phyloP scores from a whole-genome alignment of 2,797 vertebrate genomes.

The Australoheros facetus region DNA sequence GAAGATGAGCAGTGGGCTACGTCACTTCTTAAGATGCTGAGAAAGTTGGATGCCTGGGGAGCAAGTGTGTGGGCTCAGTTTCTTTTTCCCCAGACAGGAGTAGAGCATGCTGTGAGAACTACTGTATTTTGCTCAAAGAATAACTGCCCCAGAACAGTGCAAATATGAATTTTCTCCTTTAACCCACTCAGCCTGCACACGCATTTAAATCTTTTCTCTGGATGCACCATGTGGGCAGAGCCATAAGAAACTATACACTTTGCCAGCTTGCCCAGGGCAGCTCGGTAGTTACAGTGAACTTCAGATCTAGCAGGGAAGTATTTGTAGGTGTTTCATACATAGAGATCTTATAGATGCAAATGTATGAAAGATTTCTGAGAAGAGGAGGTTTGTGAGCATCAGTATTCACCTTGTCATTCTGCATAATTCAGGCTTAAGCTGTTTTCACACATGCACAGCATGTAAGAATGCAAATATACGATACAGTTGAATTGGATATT shows the following conservation, averaged over 20 bases:
- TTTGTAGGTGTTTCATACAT: slow-evolving; percentile 35
- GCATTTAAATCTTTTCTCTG: slow-evolving; percentile 38
- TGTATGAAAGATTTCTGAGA: slow-evolving; percentile 21
- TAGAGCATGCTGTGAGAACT: slow-evolving; percentile 11
- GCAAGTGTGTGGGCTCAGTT: slow-evolving; percentile 18
- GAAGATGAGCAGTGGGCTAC: slow-evolving; percentile 11
- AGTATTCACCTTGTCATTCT: not conserved
- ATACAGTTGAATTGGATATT: not conserved
- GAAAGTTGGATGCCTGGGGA: slow-evolving; percentile 15
- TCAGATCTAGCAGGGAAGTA: slow-evolving; percentile 23
- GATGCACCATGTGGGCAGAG: slow-evolving; percentile 49
- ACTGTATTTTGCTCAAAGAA: slow-evolving; percentile 34
- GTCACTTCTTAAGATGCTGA: slow-evolving; percentile 20
- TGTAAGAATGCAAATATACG: not conserved
- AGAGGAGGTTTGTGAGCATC: not conserved
- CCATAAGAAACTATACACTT: slow-evolving; percentile 41
- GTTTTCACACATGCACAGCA: not conserved
- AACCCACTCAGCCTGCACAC: slow-evolving; percentile 19
- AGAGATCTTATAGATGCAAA: slow-evolving; percentile 37
- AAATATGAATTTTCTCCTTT: slow-evolving; percentile 53
- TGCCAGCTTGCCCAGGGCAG: slow-evolving; percentile 34
- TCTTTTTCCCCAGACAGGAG: slow-evolving; percentile 28
- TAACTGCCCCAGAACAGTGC: slow-evolving; percentile 26
- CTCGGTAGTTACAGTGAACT: slow-evolving; percentile 31
- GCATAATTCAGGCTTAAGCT: slow-evolving; percentile 1